phyloP scores from a whole-genome alignment of 2,113 vertebrate genomes.

The Thermophis baileyi region DNA sequence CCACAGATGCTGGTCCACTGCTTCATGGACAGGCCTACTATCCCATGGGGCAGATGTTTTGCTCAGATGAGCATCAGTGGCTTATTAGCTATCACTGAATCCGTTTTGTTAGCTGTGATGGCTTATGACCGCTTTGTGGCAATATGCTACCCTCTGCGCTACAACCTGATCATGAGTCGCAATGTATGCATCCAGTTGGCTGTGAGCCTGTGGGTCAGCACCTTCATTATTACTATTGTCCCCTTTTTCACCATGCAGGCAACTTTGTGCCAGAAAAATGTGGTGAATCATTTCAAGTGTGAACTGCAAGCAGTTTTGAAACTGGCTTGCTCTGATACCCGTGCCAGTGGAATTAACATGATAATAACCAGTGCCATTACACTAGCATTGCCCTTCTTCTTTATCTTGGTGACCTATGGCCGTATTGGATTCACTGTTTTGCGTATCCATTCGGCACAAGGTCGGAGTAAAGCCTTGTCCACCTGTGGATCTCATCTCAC shows the following conservation, averaged over 20 bases:
- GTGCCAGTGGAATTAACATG: neutral
- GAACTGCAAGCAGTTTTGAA: conserved; percentile 49
- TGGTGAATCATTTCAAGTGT: conserved; percentile 54
- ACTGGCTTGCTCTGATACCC: conserved; percentile 41
- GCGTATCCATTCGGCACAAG: neutral
- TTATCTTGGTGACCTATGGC: conserved; percentile 29
- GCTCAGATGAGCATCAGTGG: conserved; percentile 50
- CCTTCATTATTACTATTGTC: conserved; percentile 25
- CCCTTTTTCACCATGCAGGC: conserved; percentile 26
- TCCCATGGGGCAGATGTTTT: conserved; percentile 47
- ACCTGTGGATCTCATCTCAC: conserved; percentile 34
- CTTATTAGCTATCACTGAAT: conserved; percentile 33
- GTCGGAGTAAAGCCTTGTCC: conserved; percentile 22
- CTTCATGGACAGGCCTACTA: conserved; percentile 21
- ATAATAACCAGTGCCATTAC: neutral
- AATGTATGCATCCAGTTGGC: conserved; percentile 39
- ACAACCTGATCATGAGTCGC: conserved; percentile 44
- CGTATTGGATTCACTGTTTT: conserved; percentile 8
- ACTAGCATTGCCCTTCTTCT: neutral
- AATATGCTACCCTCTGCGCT: conserved; percentile 56
- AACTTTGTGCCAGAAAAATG: conserved; percentile 37
- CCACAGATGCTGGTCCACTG: neutral
- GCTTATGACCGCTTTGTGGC: conserved; percentile 61
- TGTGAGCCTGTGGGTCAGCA: conserved; percentile 33
- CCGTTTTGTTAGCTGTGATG: conserved; percentile 55